phyloP scores from a whole-genome alignment of 2,797 vertebrate species.

The Sebastes trivittatus region DNA sequence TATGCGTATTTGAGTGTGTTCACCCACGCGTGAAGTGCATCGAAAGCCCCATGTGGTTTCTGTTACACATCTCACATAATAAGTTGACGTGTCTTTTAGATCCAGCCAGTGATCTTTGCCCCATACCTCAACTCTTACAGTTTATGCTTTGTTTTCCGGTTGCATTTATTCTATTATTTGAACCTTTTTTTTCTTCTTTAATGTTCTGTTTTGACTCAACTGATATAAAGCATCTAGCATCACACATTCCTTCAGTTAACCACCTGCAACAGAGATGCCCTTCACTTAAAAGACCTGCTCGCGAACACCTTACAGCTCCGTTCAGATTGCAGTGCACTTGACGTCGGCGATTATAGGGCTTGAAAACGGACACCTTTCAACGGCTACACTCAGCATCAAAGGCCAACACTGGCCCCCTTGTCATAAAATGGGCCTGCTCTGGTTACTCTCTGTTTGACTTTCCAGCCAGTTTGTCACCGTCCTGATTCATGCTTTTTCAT shows the following conservation, averaged over 20 bases:
- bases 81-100: conserved; percentile 8
- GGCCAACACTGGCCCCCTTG: conserved; percentile 65
- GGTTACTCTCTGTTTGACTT: conserved; percentile 81
- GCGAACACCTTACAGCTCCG: conserved; percentile 58
- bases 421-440: conserved; percentile 71
- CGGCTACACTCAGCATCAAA: conserved; percentile 78
- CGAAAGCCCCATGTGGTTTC: conserved; percentile 43
- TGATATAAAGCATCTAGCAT: neutral
- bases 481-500: conserved; percentile 73
- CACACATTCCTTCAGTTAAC: conserved; percentile 39
- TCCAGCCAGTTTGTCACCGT: conserved; percentile 79
- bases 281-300: conserved; percentile 53
- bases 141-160: neutral
- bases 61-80: conserved; percentile 36
- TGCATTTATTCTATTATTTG: neutral
- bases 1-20: conserved; percentile 42
- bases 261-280: conserved; percentile 57
- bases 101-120: conserved; percentile 15
- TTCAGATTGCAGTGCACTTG: conserved; percentile 66
- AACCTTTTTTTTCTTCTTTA: neutral
- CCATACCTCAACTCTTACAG: conserved; percentile 34
- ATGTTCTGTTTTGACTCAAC: conserved; percentile 23
- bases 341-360: conserved; percentile 62
- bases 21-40: conserved; percentile 36
- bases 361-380: conserved; percentile 80